phyloP scores from a whole-genome alignment of 92 coral and sea anemone species.

The Micromussa lordhowensis region DNA sequence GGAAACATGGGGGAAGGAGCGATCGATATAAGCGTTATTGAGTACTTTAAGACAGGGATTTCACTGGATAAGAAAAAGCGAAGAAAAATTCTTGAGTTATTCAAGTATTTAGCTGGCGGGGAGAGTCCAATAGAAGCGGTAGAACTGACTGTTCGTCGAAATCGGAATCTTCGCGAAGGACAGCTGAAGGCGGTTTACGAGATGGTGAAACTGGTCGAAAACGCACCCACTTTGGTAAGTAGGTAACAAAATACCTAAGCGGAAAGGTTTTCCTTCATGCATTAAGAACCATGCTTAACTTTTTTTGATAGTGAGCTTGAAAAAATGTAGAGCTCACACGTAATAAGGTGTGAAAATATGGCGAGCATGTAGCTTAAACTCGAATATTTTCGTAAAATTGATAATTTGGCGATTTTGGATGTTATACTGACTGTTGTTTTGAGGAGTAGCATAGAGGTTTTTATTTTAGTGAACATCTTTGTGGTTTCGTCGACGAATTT shows the following conservation, averaged over 20 bases:
- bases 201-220: slow-evolving; percentile 67
- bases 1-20: slow-evolving; percentile 16
- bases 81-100: slow-evolving; percentile 67
- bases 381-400: background rate
- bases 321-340: background rate
- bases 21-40: slow-evolving; percentile 24
- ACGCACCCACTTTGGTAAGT: slow-evolving; percentile 53
- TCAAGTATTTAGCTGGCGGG: slow-evolving; percentile 80
- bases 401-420: background rate
- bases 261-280: background rate
- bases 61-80: slow-evolving; percentile 62
- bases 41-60: slow-evolving; percentile 18
- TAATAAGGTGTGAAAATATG: background rate
- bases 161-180: slow-evolving; percentile 79
- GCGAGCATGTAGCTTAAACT: background rate
- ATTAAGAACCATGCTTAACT: background rate
- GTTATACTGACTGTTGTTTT: background rate
- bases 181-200: slow-evolving; percentile 78
- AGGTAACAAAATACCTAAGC: background rate
- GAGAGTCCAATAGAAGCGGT: slow-evolving; percentile 94
- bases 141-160: slow-evolving; percentile 82
- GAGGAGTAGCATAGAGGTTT: background rate
- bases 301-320: background rate
- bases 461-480: background rate
- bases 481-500: background rate